Evolutionary conservation across 1,140 invertebrate species (phyloP).

Genomic region (Diorhabda carinulata): DNA sequence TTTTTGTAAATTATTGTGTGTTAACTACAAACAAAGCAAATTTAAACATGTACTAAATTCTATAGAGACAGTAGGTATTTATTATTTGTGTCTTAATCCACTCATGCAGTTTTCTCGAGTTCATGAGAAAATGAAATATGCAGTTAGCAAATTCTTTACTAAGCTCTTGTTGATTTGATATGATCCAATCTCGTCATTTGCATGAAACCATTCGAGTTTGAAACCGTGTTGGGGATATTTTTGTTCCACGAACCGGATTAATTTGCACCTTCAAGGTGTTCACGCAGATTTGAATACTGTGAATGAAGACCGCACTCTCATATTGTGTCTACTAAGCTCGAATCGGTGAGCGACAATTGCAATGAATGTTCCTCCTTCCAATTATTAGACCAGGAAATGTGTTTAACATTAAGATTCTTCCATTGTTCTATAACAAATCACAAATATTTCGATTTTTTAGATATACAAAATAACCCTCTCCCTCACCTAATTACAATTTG

Average conservation of each 20-base stretch:
- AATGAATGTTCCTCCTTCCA: slow-evolving; percentile 5
- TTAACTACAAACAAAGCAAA: no score
- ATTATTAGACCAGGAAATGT: background rate
- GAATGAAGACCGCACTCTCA: slow-evolving; percentile 26
- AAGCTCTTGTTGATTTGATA: slow-evolving; percentile 22
- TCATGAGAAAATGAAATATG: slow-evolving; percentile 11
- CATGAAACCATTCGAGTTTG: slow-evolving; percentile 38
- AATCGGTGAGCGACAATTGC: slow-evolving; percentile 8
- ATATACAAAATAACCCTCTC: no score
- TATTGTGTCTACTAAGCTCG: slow-evolving; percentile 8
- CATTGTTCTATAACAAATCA: no score
- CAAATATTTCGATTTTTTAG: no score
- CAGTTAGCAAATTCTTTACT: background rate
- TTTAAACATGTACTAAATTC: background rate
- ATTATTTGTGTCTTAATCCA: background rate
- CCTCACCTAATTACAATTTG: no score
- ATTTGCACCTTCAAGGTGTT: slow-evolving; percentile 42
- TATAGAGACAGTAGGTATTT: background rate
- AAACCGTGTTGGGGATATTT: slow-evolving; percentile 36
- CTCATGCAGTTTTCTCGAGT: background rate
- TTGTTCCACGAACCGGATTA: slow-evolving; percentile 36
- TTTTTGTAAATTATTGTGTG: no score
- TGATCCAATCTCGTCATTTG: slow-evolving; percentile 30
- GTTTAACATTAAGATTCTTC: no score
- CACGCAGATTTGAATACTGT: slow-evolving; percentile 38